A percentile compares a stretch with the other conserved stretches of the same genome.
Evolutionary conservation across 2,797 vertebrate genomes (phyloP).

Genomic region (Babyrousa celebensis): DNA sequence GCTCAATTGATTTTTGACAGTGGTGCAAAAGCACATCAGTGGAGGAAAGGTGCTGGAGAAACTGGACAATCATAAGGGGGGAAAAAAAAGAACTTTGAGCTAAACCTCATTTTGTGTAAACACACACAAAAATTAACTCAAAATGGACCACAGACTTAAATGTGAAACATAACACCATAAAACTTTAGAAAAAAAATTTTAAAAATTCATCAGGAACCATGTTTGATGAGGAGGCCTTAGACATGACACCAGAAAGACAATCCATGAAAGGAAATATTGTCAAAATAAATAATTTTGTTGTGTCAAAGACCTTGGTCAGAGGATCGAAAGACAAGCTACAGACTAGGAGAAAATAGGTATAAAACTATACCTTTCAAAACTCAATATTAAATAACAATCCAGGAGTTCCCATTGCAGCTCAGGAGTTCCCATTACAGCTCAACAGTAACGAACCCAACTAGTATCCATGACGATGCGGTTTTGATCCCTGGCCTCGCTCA

Average conservation of each 20-base stretch:
- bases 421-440: no score
- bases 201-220: slow-evolving; percentile 29
- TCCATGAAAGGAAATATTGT: slow-evolving; percentile 23
- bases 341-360: slow-evolving; percentile 52
- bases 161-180: not conserved
- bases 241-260: not conserved
- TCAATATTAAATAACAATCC: not conserved
- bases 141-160: slow-evolving; percentile 3
- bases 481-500: no score
- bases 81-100: not conserved
- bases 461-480: no score
- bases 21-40: not conserved
- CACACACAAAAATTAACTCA: not conserved
- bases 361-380: slow-evolving; percentile 19
- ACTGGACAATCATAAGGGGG: not conserved
- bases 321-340: not conserved
- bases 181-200: not conserved
- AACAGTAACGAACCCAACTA: no score
- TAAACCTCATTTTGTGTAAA: slow-evolving; percentile 22
- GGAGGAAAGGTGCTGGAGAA: not conserved
- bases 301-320: slow-evolving; percentile 53
- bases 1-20: not conserved
- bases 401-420: no score
- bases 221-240: slow-evolving; percentile 15
- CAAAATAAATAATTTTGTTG: slow-evolving; percentile 54